phyloP scores from a whole-genome alignment of 2,888 invertebrate species.

The Trissoscelio sp. region DNA sequence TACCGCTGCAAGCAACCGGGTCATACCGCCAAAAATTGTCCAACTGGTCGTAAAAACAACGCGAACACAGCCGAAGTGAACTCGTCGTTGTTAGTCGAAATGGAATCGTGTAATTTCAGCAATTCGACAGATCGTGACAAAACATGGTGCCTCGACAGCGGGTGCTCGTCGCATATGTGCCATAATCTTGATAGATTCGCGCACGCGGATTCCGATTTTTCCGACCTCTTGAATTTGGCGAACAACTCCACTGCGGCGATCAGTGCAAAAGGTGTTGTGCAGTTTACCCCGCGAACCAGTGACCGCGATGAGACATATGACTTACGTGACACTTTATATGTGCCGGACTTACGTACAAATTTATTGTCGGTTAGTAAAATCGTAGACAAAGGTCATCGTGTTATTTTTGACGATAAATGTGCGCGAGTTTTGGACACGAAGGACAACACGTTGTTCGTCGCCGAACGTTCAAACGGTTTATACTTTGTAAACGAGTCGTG shows the following conservation, averaged over 20 bases:
- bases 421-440: slow-evolving; percentile 16
- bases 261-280: slow-evolving; percentile 35
- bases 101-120: slow-evolving; percentile 5
- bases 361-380: too few relatives aligned
- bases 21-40: slow-evolving; percentile 1
- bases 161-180: slow-evolving; percentile 62
- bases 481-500: neutral
- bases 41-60: slow-evolving; percentile 21
- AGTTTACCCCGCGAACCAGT: neutral
- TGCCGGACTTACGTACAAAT: too few relatives aligned
- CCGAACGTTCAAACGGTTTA: slow-evolving; percentile 7
- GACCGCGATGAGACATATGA: neutral
- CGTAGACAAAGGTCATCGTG: slow-evolving; percentile 11
- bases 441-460: neutral
- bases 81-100: neutral
- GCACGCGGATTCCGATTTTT: neutral
- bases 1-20: slow-evolving; percentile 18
- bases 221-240: slow-evolving; percentile 7
- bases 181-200: slow-evolving; percentile 23
- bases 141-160: slow-evolving; percentile 54
- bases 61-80: slow-evolving; percentile 20
- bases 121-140: slow-evolving; percentile 8
- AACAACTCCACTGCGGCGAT: neutral
- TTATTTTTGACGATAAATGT: slow-evolving; percentile 1
- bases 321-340: slow-evolving; percentile 35